These are phyloP conservation scores for Sanderia malayensis DNA, from an alignment of 30 jellyfish, hydroid and myxozoan genomes.

Conservation along the genomic window DNA sequence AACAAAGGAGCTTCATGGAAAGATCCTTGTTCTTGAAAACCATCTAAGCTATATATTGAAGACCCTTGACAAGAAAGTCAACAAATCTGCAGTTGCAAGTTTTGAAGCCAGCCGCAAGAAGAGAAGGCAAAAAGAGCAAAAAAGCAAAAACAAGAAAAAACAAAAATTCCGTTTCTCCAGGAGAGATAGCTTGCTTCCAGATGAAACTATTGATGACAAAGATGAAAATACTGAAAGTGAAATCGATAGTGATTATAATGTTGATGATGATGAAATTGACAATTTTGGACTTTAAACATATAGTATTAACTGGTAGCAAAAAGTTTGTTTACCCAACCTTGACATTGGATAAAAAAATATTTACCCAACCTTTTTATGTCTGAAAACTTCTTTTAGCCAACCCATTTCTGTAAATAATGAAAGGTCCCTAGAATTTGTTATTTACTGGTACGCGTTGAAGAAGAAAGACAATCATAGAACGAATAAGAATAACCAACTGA, in stretches of 20 bases:
- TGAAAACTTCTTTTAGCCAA: not conserved
- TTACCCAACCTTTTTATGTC: constrained; percentile 2
- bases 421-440: too few relatives aligned
- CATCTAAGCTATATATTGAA: constrained; percentile 5
- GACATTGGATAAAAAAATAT: not conserved
- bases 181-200: constrained; percentile 22
- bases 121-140: constrained; percentile 17
- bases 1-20: constrained; percentile 24
- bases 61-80: constrained; percentile 20
- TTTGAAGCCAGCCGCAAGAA: constrained; percentile 13
- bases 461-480: too few relatives aligned
- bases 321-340: not conserved
- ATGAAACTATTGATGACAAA: constrained; percentile 1
- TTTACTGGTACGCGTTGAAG: too few relatives aligned
- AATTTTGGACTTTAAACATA: not conserved
- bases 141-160: constrained; percentile 17
- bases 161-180: constrained; percentile 10
- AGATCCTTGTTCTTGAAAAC: constrained; percentile 18
- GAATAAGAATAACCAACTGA: too few relatives aligned
- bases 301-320: not conserved
- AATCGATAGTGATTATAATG: not conserved
- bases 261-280: not conserved
- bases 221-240: not conserved
- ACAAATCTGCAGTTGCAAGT: constrained; percentile 21
- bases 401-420: not conserved